phyloP scores from a whole-genome alignment of 2,797 vertebrate genomes.

The Helostoma temminkii region DNA sequence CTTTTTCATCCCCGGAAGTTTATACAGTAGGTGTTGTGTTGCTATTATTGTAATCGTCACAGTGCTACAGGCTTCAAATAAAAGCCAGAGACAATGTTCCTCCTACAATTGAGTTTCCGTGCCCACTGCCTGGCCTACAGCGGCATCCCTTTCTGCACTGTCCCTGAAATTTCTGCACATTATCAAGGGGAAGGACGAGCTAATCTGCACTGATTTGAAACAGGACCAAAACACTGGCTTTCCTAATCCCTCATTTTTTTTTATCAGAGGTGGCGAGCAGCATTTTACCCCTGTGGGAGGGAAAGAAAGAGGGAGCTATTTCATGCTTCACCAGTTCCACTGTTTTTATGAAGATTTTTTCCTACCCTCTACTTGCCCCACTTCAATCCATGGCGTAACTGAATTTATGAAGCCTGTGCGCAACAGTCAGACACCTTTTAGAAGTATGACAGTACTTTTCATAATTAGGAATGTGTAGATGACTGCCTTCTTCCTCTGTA shows the following conservation, averaged over 20 bases:
- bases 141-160: conserved; percentile 67
- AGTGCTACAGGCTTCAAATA: conserved; percentile 76
- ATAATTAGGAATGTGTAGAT: conserved; percentile 74
- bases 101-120: conserved; percentile 68
- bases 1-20: conserved; percentile 58
- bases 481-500: conserved; percentile 61
- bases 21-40: conserved; percentile 70
- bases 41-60: conserved; percentile 72
- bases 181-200: conserved; percentile 80
- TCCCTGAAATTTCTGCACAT: conserved; percentile 74
- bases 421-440: conserved; percentile 66
- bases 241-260: conserved; percentile 82
- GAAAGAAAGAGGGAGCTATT: conserved; percentile 83
- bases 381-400: conserved; percentile 68
- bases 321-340: conserved; percentile 81
- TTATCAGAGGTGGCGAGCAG: conserved; percentile 76
- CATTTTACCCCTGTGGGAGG: conserved; percentile 77
- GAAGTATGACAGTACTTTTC: conserved; percentile 69
- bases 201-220: conserved; percentile 87
- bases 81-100: conserved; percentile 79
- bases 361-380: conserved; percentile 38
- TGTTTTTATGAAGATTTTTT: conserved; percentile 81
- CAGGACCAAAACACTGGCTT: conserved; percentile 81
- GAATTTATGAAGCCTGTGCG: conserved; percentile 71
- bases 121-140: conserved; percentile 61